These are phyloP conservation scores for Rhynchomys soricoides DNA, from an alignment of 2,113 vertebrate genomes.

Conservation along the genomic window DNA sequence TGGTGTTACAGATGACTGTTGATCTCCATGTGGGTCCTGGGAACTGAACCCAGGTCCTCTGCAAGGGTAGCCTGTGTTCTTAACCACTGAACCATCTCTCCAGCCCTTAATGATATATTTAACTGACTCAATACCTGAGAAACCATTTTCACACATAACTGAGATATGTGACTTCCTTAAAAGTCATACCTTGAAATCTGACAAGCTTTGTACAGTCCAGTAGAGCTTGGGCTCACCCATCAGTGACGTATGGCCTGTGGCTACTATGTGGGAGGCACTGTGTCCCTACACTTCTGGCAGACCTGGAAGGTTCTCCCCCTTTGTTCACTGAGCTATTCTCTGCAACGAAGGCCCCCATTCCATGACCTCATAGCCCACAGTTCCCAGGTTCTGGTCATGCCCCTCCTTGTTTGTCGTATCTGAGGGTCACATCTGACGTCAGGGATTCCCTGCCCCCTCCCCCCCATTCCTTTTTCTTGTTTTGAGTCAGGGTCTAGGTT, in stretches of 20 bases:
- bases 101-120: not conserved
- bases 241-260: no score
- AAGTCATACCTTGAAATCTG: accelerated
- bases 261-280: not conserved
- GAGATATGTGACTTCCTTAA: not conserved
- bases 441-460: not conserved
- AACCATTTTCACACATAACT: not conserved
- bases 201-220: accelerated
- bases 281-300: no score
- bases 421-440: not conserved
- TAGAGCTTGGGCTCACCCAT: not conserved
- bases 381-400: not conserved
- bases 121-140: not conserved
- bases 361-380: not conserved
- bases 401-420: not conserved
- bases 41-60: not conserved
- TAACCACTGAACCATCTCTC: not conserved
- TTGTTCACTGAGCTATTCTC: not conserved
- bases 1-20: not conserved
- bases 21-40: not conserved
- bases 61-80: not conserved
- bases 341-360: not conserved
- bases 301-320: not conserved
- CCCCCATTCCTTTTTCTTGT: no score
- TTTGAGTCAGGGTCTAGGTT: not conserved